Evolutionary conservation across 2,113 vertebrate genomes (phyloP), one percentile per base, ranked within the genome.

Genomic region (Mastomys natalensis): DNA sequence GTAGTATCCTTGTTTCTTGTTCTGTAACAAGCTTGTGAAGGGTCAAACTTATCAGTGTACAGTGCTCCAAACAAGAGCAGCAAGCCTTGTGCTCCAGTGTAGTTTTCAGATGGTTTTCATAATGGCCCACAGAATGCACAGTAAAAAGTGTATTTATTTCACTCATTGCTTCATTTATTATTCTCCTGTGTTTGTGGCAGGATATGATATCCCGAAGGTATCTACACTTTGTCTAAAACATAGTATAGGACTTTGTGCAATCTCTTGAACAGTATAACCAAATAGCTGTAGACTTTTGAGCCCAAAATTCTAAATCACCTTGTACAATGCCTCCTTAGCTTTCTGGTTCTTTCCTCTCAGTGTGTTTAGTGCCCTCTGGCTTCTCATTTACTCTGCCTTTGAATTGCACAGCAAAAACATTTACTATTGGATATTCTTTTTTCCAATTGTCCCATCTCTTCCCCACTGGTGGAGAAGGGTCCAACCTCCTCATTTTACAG

Each of bases 341-440:
- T 81, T 97, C 82, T 60, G 60, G 88, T 34, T 53, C 76, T 31
- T 80, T 88, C 68, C 58, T 90, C 74, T 82, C 24, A 53, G 9
- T 2, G 0, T 80, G 22, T 72, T 66, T 89, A 55, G 1, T 73
- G 55, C 45, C n/a, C 43, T 91, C 68, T 80, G 73, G 64, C n/a
- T 92, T 96, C 91, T 89, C 68, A 82, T 81, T 68, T 34, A 74
- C 86, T 43, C 51, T 96, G 82, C 62, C 51, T 73, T 95, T 96
- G 68, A 64, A 88, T 82, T 90, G 55, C 40, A 11, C 84, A 66
- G 73, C 31, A 87, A 86, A 72, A 93, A 90, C 60, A 82, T 51
- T 29, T 80, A 22, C 43, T 74, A 1, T 87, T 26, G 17, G 48
- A 19, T 85, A 62, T 77, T 85, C 72, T 58, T 66, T 84, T 68